These are phyloP conservation scores for Drosophila takahashii DNA, from an alignment of 1,140 invertebrate species.

Conservation along the genomic window DNA sequence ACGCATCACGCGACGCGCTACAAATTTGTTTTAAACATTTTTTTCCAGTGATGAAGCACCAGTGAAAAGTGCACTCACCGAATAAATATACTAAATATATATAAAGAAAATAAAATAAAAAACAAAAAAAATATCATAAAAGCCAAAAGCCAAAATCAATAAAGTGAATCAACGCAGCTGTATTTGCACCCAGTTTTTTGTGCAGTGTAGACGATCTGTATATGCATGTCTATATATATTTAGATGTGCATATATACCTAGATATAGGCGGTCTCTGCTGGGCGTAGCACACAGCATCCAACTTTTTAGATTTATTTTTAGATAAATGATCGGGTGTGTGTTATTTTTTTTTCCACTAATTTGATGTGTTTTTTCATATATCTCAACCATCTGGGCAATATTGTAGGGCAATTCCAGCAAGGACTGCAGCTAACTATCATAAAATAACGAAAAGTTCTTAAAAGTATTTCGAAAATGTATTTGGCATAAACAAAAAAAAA, in stretches of 20 bases:
- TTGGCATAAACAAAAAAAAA: background rate
- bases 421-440: background rate
- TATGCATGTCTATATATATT: conserved; percentile 35
- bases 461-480: background rate
- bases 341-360: conserved; percentile 30
- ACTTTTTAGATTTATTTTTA: conserved; percentile 55
- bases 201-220: conserved; percentile 37
- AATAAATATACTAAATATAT: background rate
- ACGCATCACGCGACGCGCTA: conserved; percentile 23
- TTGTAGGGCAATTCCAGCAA: background rate
- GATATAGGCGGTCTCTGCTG: conserved; percentile 38
- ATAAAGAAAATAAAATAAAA: background rate
- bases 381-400: conserved; percentile 20
- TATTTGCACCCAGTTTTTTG: conserved; percentile 14
- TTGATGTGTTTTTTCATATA: conserved; percentile 34
- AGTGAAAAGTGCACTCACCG: conserved; percentile 18
- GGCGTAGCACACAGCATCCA: conserved; percentile 47
- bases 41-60: conserved; percentile 31
- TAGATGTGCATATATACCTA: conserved; percentile 25
- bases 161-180: conserved; percentile 11
- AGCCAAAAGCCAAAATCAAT: conserved; percentile 10
- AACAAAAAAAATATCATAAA: background rate
- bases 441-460: background rate
- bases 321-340: conserved; percentile 42
- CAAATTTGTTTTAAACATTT: conserved; percentile 12